Conservation (phyloP, 2,113 vertebrate genomes). For the Apodemus sylvaticus region DNA sequence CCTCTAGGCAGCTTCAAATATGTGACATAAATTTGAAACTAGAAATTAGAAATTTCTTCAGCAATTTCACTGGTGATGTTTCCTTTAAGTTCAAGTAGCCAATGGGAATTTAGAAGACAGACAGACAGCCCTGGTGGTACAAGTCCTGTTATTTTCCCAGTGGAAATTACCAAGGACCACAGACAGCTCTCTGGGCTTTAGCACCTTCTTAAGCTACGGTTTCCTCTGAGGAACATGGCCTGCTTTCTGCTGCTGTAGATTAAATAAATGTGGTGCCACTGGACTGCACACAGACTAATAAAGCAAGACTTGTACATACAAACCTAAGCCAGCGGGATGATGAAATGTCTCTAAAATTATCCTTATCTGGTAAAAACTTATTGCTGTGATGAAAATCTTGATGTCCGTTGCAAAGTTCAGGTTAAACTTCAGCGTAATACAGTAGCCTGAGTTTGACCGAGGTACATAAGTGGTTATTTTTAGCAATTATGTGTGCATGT, state of each 20-base stretch:
- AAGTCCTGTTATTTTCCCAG: background rate
- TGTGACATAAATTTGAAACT: background rate
- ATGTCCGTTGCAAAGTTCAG: slow-evolving; percentile 69
- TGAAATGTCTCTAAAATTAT: slow-evolving; percentile 75
- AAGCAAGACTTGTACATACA: slow-evolving; percentile 67
- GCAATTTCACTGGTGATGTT: slow-evolving; percentile 15
- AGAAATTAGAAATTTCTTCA: slow-evolving; percentile 17
- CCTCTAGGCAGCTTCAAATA: background rate
- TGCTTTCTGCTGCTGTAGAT: slow-evolving; percentile 31
- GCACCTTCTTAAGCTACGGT: slow-evolving; percentile 48
- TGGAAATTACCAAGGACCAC: background rate
- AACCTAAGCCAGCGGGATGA: slow-evolving; percentile 48
- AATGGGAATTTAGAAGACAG: slow-evolving; percentile 28
- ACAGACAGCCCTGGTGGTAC: background rate
- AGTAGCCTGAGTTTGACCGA: slow-evolving; percentile 66
- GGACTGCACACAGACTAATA: slow-evolving; percentile 58
- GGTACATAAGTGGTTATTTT: slow-evolving; percentile 77
- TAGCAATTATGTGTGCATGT: slow-evolving; percentile 51
- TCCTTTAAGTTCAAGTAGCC: slow-evolving; percentile 2
- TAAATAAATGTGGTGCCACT: slow-evolving; percentile 50
- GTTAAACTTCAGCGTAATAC: slow-evolving; percentile 61
- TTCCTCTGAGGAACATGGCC: background rate
- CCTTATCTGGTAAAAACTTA: slow-evolving; percentile 73
- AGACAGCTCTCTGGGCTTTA: background rate
- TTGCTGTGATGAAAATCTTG: slow-evolving; percentile 77